Percentiles rank a stretch among this genome's conserved stretches.
These are phyloP conservation scores for Drosophila dives DNA, from an alignment of 2,888 invertebrate species.

Conservation along the genomic window DNA sequence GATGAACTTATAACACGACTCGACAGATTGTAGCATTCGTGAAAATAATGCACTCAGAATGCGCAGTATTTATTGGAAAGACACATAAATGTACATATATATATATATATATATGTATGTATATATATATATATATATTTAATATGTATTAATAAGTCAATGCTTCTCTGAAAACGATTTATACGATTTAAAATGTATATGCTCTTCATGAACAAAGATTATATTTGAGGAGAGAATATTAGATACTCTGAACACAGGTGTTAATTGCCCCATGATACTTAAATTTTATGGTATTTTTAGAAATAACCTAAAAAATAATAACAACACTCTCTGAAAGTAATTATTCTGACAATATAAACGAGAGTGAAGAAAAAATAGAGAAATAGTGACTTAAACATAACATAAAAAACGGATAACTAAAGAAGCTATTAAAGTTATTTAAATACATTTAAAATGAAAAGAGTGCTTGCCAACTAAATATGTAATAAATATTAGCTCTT, in stretches of 20 bases:
- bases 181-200: background rate
- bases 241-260: background rate
- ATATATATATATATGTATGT: too few relatives aligned
- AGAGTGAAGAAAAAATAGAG: background rate
- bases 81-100: background rate
- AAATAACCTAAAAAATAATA: too few relatives aligned
- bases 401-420: background rate
- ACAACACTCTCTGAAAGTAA: too few relatives aligned
- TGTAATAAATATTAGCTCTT: background rate
- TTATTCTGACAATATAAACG: background rate
- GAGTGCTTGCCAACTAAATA: background rate
- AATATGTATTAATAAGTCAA: background rate
- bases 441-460: background rate
- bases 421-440: background rate
- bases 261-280: background rate
- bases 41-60: conserved; percentile 6
- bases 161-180: background rate
- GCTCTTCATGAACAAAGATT: background rate
- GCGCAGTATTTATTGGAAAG: conserved; percentile 8
- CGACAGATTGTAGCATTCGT: conserved; percentile 3
- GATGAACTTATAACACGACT: conserved; percentile 24
- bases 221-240: background rate
- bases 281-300: background rate
- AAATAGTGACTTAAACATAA: background rate
- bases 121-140: background rate